Evolutionary conservation across 2,888 invertebrate species (phyloP), one percentile per base, ranked within the genome.

Genomic region (Andrena bicolor): DNA sequence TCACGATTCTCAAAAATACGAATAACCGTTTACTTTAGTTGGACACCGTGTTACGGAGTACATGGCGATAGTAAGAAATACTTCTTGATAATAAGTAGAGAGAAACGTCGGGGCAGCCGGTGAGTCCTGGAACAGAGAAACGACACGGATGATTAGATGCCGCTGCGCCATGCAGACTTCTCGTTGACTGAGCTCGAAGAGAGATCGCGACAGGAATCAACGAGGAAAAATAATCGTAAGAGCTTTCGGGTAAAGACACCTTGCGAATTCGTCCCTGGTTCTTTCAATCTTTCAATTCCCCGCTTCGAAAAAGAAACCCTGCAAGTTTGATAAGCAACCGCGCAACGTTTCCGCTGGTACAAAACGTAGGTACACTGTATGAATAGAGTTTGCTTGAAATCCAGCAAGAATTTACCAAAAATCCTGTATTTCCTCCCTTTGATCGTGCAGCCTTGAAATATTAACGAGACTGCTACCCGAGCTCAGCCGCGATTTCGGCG

Each of bases 31-130:
- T 88, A 88, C 81, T 84, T 84, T 86, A 85, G 83, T 77, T 85
- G 81, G 88, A 88, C 91, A 88, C 89, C 89, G 85, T 89, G 82
- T 88, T 88, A 90, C 89, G 89, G 88, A 53, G 85, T 90, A 91
- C 90, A 90, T 88, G 88, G 90, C 90, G 87, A 91, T 91, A 89
- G 90, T 90, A 83, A 91, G 90, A 89, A 91, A 90, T 90, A 90
- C 89, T 89, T 91, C 79, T 86, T 90, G 90, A 90, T 91, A 90
- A 91, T 91, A 91, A 91, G 90, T 91, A 89, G 91, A 90, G 88
- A 90, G 90, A 90, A 90, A 89, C 84, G 89, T 88, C 87, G 88
- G 88, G 83, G 83, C 86, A 86, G 82, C 83, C 80, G 79, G 81
- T 77, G 84, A 86, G 83, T 86, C 89, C 91, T 91, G 91, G 2